Base-by-base conservation (phyloP, 2,797 vertebrate species). In the Sebastes wilsoni region DNA sequence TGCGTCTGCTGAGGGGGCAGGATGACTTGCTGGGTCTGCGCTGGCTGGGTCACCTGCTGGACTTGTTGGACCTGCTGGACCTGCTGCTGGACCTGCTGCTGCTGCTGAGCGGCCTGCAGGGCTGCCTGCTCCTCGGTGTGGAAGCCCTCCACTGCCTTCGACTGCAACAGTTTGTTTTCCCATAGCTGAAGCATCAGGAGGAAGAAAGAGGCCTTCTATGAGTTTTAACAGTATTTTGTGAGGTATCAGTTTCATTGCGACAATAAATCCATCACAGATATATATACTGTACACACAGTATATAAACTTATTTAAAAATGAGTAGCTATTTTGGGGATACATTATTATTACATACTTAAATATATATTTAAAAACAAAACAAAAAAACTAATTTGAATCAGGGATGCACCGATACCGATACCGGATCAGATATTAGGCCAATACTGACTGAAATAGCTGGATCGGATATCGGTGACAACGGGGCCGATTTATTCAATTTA, bases 141-240 rank as follows among this genome's bases (percentile, higher is more conserved):
- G 96, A 99, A 99, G 81, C 98, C 98, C 89, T 99, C 98, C 90
- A 99, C 98, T 25, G 99, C 97, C 91, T 99, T 99, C 7, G 98
- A 99, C 93, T 99, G 98, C 96, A 98, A 94, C 90, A 99, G 94
- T 81, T 99, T 99, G 94, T 95, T 99, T 93, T 99, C 99, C 98
- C 98, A 99, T 54, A 99, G 95, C 99, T 99, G 86, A 56, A 49
- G n/a, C 9, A 25, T 5, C 16, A 22, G 42, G 18, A 1, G 1
- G 2, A 60, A 25, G 58, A 42, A 42, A 75, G 1, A 54, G 1
- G 1, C 5, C 0, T 8, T 22, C 2, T 22, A 27, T 32, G 3
- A 34, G 14, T 11, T 59, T 52, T 5, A 25, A 58, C 8, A 27
- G n/a, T 12, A 23, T 60, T 59, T 23, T 49, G 9, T 13, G 20